Conservation (phyloP, 1,140 invertebrate species). For the Anastatus disparis region DNA sequence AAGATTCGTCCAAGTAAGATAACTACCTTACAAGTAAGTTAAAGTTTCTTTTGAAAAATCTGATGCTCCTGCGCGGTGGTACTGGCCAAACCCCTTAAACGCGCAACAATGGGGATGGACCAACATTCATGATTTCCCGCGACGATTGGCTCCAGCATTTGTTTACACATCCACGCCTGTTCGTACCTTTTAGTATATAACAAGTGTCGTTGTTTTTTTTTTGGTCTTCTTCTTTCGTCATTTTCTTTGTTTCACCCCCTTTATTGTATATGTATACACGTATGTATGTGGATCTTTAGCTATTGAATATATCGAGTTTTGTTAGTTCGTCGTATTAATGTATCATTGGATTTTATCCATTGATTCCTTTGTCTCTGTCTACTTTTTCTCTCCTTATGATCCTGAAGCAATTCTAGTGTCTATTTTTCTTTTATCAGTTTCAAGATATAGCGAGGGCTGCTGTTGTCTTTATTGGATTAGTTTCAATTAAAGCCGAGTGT, state of each 20-base stretch:
- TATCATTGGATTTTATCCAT: slow-evolving; percentile 17
- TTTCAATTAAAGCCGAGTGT: too few species aligned
- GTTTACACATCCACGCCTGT: slow-evolving; percentile 55
- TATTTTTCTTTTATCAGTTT: background rate
- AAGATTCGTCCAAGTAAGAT: too few species aligned
- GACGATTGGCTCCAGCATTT: slow-evolving; percentile 55
- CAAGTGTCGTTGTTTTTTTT: too few species aligned
- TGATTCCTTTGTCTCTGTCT: background rate
- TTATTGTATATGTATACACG: too few species aligned
- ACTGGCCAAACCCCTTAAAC: too few species aligned
- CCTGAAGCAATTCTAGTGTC: background rate
- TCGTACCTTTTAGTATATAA: background rate
- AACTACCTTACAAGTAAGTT: too few species aligned
- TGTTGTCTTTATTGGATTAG: too few species aligned
- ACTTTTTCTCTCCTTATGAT: background rate
- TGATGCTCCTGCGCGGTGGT: too few species aligned
- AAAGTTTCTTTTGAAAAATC: too few species aligned
- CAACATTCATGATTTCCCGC: background rate
- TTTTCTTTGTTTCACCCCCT: slow-evolving; percentile 18
- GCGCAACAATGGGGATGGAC: slow-evolving; percentile 39
- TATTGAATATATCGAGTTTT: slow-evolving; percentile 35
- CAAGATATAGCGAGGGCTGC: too few species aligned
- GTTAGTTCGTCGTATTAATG: slow-evolving; percentile 20
- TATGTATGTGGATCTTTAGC: background rate
- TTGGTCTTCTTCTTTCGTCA: too few species aligned